Base-by-base conservation (phyloP, 2,797 vertebrate genomes). In the Phrynocephalus guinanensis region DNA sequence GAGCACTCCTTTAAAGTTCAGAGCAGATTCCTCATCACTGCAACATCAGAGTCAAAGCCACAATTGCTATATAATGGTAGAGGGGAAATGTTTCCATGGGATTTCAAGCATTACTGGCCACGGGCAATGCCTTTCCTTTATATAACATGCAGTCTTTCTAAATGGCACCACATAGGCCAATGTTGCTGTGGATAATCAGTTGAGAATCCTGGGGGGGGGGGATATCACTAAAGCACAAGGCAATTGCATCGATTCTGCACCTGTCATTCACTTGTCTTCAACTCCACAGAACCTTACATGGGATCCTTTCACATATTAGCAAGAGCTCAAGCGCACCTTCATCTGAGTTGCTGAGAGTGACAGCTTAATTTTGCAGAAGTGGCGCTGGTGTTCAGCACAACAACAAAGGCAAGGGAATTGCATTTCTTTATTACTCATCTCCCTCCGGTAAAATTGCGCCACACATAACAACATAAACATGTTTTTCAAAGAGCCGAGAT, bases 311-410 rank as follows among this genome's bases (percentile, higher is more conserved):
- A 63, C 63, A 6, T 85, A 81, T 83, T 83, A 80, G 38, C 75
- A 81, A 24, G 24, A 85, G 28, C 9, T 30, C 20, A 0, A 1
- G 52, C 68, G 68, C n/a, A 8, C 75, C 72, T 86, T 84, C 79
- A 13, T 79, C 72, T 38, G 28, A 60, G 56, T 7, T 26, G 18
- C 8, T 52, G 67, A 56, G 0, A 87, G 70, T 15, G 68, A 89
- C 48, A 87, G 26, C 28, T 88, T 82, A 26, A 68, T 92, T 90
- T 77, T 78, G 80, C 83, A 89, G 73, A 92, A 92, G 28, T 3
- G 66, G 8, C 30, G 38, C 60, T 71, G 13, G 22, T 72, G 7
- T 0, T 5, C 6, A 63, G 20, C 18, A 22, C 26, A 86, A 86
- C 26, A 86, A 86, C 33, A 90, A 87, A 83, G 71, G 38, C 1